Conservation (phyloP, 2,113 vertebrate genomes). For the Syrmaticus mikado region DNA sequence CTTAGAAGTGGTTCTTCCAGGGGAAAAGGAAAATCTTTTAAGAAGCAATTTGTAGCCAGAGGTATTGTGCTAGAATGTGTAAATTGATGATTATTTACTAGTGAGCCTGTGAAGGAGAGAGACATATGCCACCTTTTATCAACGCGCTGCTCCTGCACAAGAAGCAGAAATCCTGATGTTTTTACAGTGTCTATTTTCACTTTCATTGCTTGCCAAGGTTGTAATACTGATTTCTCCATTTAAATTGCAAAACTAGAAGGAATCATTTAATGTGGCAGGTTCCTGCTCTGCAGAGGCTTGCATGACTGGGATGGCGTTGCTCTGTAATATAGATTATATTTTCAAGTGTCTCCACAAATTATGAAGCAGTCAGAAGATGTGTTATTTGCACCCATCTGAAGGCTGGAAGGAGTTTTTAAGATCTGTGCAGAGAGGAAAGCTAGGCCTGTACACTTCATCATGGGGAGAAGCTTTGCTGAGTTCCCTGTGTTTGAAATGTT, state of each 20-base stretch:
- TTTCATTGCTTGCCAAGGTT: slow-evolving; percentile 22
- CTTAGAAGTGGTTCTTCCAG: slow-evolving; percentile 53
- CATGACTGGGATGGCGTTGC: not conserved
- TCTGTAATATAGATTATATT: not conserved
- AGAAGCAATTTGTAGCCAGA: slow-evolving; percentile 72
- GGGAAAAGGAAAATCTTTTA: slow-evolving; percentile 66
- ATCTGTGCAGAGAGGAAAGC: not conserved
- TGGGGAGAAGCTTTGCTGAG: not conserved
- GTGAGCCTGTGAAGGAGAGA: slow-evolving; percentile 52
- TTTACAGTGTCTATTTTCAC: slow-evolving; percentile 49
- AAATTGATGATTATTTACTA: slow-evolving; percentile 78
- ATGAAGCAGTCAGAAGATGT: not conserved
- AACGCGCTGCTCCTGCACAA: slow-evolving; percentile 8
- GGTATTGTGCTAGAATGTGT: slow-evolving; percentile 64
- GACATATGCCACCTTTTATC: slow-evolving; percentile 64
- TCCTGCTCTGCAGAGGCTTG: not conserved
- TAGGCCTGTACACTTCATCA: not conserved
- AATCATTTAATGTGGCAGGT: not conserved
- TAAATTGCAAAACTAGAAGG: slow-evolving; percentile 34
- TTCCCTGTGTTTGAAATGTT: not conserved
- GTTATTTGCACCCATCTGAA: not conserved
- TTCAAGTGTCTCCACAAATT: not conserved
- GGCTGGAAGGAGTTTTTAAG: not conserved
- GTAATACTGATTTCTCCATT: slow-evolving; percentile 46
- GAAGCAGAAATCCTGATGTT: slow-evolving; percentile 27